These are phyloP conservation scores for Paradoxurus hermaphroditus DNA, from an alignment of 2,113 vertebrate species.

Conservation along the genomic window DNA sequence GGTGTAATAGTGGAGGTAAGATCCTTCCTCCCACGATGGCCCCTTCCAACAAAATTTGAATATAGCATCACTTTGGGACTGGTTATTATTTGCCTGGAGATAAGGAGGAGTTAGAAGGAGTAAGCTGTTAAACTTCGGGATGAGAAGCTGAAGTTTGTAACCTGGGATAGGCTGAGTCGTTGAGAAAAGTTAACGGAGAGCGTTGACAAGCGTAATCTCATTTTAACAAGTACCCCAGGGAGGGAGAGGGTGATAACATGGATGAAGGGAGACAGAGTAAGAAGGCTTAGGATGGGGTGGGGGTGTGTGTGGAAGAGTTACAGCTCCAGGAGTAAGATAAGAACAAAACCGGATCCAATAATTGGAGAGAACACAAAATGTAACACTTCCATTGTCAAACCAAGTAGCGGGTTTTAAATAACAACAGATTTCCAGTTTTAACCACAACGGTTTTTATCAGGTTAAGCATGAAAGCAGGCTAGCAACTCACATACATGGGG, in stretches of 20 bases:
- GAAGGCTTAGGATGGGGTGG: neutral
- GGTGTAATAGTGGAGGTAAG: neutral
- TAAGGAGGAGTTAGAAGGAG: neutral
- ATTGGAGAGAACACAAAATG: neutral
- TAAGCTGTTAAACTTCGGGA: neutral
- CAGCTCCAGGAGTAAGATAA: neutral
- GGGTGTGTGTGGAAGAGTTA: too few relatives aligned
- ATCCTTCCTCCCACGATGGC: neutral
- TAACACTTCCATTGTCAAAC: neutral
- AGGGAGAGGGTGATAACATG: neutral
- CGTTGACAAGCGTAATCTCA: neutral
- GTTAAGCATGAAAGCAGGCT: conserved; percentile 73
- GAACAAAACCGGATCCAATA: neutral
- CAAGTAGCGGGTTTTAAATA: neutral
- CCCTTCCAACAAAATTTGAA: neutral
- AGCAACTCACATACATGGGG: conserved; percentile 64
- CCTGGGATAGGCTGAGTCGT: neutral
- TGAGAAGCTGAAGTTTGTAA: neutral
- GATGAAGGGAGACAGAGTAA: neutral
- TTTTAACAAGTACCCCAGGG: neutral
- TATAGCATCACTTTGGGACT: neutral
- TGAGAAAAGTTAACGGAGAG: neutral
- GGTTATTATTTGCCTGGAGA: neutral
- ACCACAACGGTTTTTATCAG: conserved; percentile 71
- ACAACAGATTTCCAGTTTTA: conserved; percentile 74